Percentiles rank a stretch among this genome's conserved stretches.
Conservation (phyloP, 1,140 invertebrate genomes). For the Hylyphantes graminicola region DNA sequence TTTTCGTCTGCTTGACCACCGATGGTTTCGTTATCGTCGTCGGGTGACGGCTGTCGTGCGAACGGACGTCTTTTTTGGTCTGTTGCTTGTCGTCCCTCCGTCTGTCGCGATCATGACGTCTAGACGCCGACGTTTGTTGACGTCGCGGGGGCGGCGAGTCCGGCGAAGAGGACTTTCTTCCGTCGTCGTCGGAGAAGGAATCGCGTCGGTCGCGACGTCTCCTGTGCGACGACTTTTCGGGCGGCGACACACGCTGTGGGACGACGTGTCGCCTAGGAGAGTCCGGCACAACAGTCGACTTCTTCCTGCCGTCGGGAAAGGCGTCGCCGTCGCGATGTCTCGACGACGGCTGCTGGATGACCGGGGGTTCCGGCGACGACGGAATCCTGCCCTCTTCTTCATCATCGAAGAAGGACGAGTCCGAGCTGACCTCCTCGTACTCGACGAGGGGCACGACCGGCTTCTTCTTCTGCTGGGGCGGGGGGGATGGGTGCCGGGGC, state of each 20-base stretch:
- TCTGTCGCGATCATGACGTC: too few species aligned
- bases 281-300: constrained; percentile 61
- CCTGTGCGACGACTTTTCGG: neutral
- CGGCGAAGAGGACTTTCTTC: neutral
- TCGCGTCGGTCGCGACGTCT: too few species aligned
- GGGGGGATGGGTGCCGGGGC: neutral
- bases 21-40: constrained; percentile 21
- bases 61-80: neutral
- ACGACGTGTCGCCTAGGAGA: constrained; percentile 31
- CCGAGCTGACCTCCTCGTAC: constrained; percentile 90
- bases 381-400: constrained; percentile 81
- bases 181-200: too few species aligned
- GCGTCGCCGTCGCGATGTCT: constrained; percentile 65
- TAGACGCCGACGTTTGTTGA: too few species aligned
- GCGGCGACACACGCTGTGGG: neutral
- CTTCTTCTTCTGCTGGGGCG: constrained; percentile 12
- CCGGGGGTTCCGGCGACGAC: constrained; percentile 64
- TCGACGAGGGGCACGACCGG: constrained; percentile 69
- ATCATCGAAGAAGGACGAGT: constrained; percentile 79
- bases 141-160: too few species aligned
- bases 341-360: constrained; percentile 73
- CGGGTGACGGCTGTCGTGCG: constrained; percentile 3
- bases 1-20: constrained; percentile 26
- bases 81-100: too few species aligned
- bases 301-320: constrained; percentile 46